These are phyloP conservation scores for Neolamprologus brichardi DNA, from an alignment of 2,113 vertebrate species.

Conservation along the genomic window DNA sequence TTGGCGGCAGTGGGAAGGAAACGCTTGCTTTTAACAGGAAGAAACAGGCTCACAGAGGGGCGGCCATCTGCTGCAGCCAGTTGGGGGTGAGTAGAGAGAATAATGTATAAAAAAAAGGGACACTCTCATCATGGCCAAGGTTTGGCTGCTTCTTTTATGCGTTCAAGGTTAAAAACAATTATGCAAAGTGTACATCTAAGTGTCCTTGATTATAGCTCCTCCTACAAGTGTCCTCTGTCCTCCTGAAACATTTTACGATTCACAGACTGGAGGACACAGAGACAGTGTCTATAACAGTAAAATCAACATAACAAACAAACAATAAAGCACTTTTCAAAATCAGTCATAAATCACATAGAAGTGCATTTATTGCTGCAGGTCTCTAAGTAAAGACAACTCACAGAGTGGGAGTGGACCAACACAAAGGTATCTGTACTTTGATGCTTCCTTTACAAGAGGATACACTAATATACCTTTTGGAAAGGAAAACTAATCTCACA, in stretches of 20 bases:
- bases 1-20: neutral
- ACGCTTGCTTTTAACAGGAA: neutral
- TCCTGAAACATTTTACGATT: neutral
- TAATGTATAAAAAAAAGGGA: neutral
- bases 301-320: neutral
- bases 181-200: neutral
- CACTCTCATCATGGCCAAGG: neutral
- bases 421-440: neutral
- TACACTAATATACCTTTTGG: neutral
- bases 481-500: neutral
- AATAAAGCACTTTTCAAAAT: neutral
- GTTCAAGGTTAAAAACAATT: neutral
- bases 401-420: neutral
- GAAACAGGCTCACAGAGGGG: neutral
- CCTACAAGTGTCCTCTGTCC: neutral
- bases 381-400: neutral
- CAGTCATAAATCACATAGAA: neutral
- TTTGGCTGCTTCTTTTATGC: neutral
- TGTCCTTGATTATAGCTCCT: neutral
- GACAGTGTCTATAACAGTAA: neutral
- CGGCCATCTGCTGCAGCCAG: neutral
- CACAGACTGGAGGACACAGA: neutral
- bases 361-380: neutral
- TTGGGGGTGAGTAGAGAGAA: neutral
- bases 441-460: neutral